These are phyloP conservation scores for Heliconius nattereri DNA, from an alignment of 1,140 invertebrate genomes.

Conservation along the genomic window DNA sequence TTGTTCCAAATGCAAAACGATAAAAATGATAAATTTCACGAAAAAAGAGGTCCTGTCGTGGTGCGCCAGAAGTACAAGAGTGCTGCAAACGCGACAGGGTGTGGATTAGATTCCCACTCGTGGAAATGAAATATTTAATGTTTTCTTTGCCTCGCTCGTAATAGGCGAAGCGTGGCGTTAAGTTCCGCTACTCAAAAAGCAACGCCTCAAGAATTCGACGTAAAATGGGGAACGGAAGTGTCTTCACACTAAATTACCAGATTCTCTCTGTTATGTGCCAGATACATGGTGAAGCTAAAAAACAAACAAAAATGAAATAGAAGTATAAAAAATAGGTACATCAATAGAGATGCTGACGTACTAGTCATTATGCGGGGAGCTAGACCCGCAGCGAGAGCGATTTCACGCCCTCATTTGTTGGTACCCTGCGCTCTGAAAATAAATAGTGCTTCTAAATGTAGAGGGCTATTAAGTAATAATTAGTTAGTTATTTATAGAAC, in stretches of 20 bases:
- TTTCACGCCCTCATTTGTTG: conserved; percentile 27
- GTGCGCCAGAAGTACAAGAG: too few relatives aligned
- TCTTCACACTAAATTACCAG: too few relatives aligned
- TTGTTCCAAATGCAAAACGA: too few relatives aligned
- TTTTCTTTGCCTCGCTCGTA: too few relatives aligned
- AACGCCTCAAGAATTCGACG: too few relatives aligned
- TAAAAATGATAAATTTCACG: neutral
- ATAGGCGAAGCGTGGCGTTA: too few relatives aligned
- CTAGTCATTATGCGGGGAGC: conserved; percentile 21
- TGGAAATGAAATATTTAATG: too few relatives aligned
- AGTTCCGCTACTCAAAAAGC: too few relatives aligned
- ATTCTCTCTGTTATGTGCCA: too few relatives aligned
- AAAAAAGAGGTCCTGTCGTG: neutral
- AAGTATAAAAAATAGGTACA: conserved; percentile 12
- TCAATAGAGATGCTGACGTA: conserved; percentile 13
- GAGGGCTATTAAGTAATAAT: neutral
- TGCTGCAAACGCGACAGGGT: too few relatives aligned
- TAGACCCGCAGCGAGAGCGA: conserved; percentile 16
- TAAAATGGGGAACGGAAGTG: too few relatives aligned
- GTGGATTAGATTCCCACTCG: too few relatives aligned
- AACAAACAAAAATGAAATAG: neutral
- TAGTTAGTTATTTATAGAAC: neutral
- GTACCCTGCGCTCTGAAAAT: conserved; percentile 12
- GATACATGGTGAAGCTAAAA: neutral
- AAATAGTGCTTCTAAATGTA: neutral